These are phyloP conservation scores for Heterodera carotae DNA, from an alignment of 1,140 invertebrate genomes.

Conservation along the genomic window DNA sequence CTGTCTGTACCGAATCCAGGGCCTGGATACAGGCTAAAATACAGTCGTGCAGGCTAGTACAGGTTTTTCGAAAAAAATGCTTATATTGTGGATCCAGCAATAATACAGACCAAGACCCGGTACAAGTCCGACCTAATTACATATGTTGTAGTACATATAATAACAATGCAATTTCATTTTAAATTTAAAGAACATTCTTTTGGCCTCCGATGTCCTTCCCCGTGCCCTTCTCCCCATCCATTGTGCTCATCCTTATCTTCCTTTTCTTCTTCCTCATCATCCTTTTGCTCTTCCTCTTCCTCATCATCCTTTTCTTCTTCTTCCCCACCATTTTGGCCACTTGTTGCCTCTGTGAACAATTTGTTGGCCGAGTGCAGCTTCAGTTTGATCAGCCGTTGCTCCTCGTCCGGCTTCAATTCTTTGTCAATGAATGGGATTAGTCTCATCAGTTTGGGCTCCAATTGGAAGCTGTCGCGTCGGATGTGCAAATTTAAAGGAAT, in stretches of 20 bases:
- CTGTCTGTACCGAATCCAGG: too few species aligned
- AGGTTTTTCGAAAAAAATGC: too few species aligned
- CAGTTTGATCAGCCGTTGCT: neutral
- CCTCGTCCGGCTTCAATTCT: constrained; percentile 12
- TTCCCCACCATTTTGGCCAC: neutral
- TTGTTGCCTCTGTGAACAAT: neutral
- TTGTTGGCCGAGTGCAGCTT: neutral
- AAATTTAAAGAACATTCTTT: neutral
- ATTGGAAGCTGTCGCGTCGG: constrained; percentile 26
- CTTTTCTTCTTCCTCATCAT: neutral
- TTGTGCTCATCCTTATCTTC: neutral
- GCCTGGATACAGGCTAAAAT: too few species aligned
- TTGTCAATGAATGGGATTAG: constrained; percentile 21
- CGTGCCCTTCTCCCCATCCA: neutral
- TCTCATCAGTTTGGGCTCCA: constrained; percentile 13
- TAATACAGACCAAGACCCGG: too few species aligned
- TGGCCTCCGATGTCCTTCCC: neutral
- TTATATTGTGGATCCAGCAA: too few species aligned
- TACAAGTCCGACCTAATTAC: too few species aligned
- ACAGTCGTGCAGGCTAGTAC: too few species aligned
- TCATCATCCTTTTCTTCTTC: neutral
- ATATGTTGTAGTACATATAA: too few species aligned
- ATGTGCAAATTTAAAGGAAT: neutral
- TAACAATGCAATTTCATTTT: too few species aligned
- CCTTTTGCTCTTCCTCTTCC: neutral